A percentile compares a stretch with the other conserved stretches of the same genome.
Evolutionary conservation across 2,888 invertebrate genomes (phyloP).

Genomic region (Leptinotarsa haldemani): DNA sequence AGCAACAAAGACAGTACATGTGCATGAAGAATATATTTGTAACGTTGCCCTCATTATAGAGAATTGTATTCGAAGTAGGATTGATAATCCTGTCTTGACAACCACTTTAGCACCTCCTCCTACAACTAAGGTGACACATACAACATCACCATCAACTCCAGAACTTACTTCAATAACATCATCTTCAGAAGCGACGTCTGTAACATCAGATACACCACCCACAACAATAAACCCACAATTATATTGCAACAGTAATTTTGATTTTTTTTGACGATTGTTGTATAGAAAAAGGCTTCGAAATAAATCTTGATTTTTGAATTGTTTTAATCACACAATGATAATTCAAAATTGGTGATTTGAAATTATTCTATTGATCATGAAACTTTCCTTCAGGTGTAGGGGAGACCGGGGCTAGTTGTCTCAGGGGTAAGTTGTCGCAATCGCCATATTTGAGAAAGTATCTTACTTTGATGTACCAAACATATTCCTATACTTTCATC

Average conservation of each 20-base stretch:
- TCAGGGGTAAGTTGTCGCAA: too few relatives aligned
- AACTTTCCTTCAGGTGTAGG: too few relatives aligned
- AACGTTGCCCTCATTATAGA: conserved; percentile 15
- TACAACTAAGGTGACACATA: not conserved
- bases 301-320: not conserved
- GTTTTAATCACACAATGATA: not conserved
- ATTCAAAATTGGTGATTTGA: too few relatives aligned
- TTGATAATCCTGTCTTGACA: conserved; percentile 4
- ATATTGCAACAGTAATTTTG: not conserved
- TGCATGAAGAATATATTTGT: conserved; percentile 24
- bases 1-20: not conserved
- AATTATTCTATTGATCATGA: too few relatives aligned
- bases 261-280: not conserved
- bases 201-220: not conserved
- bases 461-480: too few relatives aligned
- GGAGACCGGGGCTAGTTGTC: too few relatives aligned
- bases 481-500: too few relatives aligned
- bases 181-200: not conserved
- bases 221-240: not conserved
- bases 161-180: not conserved
- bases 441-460: too few relatives aligned
- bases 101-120: not conserved
- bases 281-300: not conserved
- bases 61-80: conserved; percentile 15
- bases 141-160: too few relatives aligned